Evolutionary conservation across 2,888 invertebrate genomes (phyloP), one percentile per base, ranked within the genome.

Genomic region (Orchesellides sinensis): DNA sequence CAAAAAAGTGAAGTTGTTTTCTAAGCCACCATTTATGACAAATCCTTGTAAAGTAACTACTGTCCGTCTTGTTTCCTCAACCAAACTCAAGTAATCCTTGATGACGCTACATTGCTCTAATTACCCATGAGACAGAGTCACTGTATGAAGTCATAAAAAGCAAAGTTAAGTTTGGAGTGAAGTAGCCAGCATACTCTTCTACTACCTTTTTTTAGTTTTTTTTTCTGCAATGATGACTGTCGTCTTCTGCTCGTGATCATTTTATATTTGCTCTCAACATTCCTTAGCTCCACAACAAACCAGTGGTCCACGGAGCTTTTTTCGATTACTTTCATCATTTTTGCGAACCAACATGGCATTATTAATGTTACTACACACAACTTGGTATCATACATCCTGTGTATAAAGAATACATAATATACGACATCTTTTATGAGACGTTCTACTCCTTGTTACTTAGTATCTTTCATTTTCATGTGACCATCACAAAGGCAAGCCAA

Each of bases 81-180:
- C 72, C 79, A 79, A 79, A 79, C 35, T 35, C 49, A 72, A 72
- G 79, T 72, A 72, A 79, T 79, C 70, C 79, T 79, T 65, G 70
- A 72, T 79, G 79, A 79, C 79, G 79, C 79, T 72, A 70, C 79
- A 79, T 79, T 79, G 79, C 79, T 79, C 72, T 79, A 79, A 79
- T 79, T 79, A 79, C 70, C 79, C 79, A 79, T 79, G 79, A 70
- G 69, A 69, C 49, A 72, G 79, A 79, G 72, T 79, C 79, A 79
- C 63, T n/a, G 65, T 79, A 79, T 72, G 79, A 72, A 79, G 65
- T 79, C 70, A 65, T 79, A 79, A 72, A 68, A 79, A 79, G 72
- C 40, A 78, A 66, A 68, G 78, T 70, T 78, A 52, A 78, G 35
- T 75, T 75, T 52, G 49, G 45, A 54, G 66, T 65, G 75, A 56